Conservation (phyloP, 2,113 vertebrate species). For the Pungitius pungitius region DNA sequence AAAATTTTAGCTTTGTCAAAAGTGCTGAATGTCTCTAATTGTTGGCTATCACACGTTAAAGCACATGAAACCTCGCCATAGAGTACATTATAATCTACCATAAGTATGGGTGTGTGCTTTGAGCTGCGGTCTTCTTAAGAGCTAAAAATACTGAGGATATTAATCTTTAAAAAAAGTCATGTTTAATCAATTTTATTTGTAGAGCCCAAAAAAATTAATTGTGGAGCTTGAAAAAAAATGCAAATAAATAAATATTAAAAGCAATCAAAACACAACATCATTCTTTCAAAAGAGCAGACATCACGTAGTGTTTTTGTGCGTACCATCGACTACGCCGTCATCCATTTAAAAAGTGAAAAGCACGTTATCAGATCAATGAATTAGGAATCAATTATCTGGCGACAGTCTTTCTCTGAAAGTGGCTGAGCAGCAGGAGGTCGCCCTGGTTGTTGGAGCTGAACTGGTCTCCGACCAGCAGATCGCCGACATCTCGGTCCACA, state of each 20-base stretch:
- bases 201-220: background rate
- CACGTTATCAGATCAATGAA: background rate
- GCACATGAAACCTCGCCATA: background rate
- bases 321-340: background rate
- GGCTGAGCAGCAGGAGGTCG: slow-evolving; percentile 43
- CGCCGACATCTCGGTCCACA: slow-evolving; percentile 44
- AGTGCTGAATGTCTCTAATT: background rate
- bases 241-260: background rate
- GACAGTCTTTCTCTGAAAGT: background rate
- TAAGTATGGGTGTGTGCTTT: background rate
- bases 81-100: background rate
- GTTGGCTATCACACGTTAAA: slow-evolving; percentile 1
- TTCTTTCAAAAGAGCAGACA: background rate
- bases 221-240: background rate
- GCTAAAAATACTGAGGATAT: background rate
- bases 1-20: background rate
- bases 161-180: background rate
- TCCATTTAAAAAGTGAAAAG: background rate
- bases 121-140: background rate
- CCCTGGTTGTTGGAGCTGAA: slow-evolving; percentile 60
- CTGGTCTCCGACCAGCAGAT: slow-evolving; percentile 73
- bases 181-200: background rate
- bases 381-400: background rate
- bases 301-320: slow-evolving; percentile 4
- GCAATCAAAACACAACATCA: background rate